phyloP scores from a whole-genome alignment of 2,113 vertebrate species.

The Ploceus nigricollis region DNA sequence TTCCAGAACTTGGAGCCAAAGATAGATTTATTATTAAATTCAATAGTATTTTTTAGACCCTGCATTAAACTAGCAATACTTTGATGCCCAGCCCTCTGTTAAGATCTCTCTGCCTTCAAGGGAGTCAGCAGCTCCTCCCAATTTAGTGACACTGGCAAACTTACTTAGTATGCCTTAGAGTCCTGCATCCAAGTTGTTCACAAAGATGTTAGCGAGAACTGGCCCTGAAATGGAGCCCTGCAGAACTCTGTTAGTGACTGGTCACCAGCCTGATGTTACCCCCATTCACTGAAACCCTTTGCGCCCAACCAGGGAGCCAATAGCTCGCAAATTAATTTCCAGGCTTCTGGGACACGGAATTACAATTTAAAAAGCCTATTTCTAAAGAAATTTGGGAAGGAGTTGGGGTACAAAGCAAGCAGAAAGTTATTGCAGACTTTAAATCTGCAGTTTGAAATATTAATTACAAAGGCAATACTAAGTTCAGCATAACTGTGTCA shows the following conservation, averaged over 20 bases:
- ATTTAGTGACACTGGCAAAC: not conserved
- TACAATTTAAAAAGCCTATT: not conserved
- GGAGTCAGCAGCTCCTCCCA: not conserved
- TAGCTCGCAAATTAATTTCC: not conserved
- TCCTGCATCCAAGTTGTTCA: not conserved
- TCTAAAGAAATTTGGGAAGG: not conserved
- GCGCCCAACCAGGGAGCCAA: fast-evolving
- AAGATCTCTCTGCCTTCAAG: not conserved
- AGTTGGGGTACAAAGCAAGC: not conserved
- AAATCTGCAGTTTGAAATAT: not conserved
- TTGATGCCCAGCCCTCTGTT: not conserved
- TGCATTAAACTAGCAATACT: not conserved
- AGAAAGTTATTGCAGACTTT: not conserved
- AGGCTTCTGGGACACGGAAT: not conserved
- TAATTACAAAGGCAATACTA: not conserved
- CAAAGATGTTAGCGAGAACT: not conserved
- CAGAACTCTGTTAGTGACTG: not conserved
- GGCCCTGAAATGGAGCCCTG: not conserved
- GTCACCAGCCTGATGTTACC: not conserved
- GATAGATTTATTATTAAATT: not conserved
- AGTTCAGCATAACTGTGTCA: not conserved
- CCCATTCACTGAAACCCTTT: not conserved
- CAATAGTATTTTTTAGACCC: not conserved
- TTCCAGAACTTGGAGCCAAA: not conserved
- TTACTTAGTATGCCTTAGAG: not conserved